Conservation (phyloP, 2,113 vertebrate genomes). For the Crocuta crocuta region DNA sequence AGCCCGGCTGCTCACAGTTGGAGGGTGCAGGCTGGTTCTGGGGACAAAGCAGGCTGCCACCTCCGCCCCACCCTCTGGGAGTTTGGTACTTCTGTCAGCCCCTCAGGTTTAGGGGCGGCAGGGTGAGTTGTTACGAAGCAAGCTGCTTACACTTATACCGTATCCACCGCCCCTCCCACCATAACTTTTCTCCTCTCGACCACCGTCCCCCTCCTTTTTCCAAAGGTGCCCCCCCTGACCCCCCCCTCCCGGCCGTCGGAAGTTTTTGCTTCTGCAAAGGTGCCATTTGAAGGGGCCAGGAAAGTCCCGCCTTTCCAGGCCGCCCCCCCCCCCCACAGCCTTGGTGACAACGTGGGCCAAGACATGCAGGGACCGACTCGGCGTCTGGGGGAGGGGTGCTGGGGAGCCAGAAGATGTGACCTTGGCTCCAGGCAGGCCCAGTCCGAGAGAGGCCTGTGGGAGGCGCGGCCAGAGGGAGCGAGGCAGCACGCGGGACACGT, state of each 20-base stretch:
- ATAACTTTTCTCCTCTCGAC: neutral
- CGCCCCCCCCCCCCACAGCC: too few relatives aligned
- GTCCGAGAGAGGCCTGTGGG: accelerated
- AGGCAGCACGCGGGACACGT: neutral
- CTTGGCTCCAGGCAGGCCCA: neutral
- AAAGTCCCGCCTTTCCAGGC: neutral
- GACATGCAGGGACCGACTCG: neutral
- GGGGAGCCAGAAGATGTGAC: accelerated
- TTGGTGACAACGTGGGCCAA: neutral
- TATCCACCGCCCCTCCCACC: neutral
- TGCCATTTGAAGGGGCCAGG: neutral
- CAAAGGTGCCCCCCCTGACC: neutral
- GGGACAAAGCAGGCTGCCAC: neutral
- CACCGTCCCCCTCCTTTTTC: neutral
- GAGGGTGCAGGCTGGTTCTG: neutral
- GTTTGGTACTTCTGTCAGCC: neutral
- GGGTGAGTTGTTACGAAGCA: neutral
- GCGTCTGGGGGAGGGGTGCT: neutral
- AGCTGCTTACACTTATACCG: neutral
- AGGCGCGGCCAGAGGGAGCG: accelerated
- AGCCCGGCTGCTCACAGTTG: neutral
- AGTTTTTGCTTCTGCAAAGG: neutral
- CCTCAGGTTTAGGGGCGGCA: neutral
- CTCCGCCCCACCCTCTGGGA: neutral
- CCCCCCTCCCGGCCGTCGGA: too few relatives aligned